Percentiles rank a stretch among this genome's conserved stretches.
Evolutionary conservation across 1,140 invertebrate genomes (phyloP).

Genomic region (Frieseomelitta varia): DNA sequence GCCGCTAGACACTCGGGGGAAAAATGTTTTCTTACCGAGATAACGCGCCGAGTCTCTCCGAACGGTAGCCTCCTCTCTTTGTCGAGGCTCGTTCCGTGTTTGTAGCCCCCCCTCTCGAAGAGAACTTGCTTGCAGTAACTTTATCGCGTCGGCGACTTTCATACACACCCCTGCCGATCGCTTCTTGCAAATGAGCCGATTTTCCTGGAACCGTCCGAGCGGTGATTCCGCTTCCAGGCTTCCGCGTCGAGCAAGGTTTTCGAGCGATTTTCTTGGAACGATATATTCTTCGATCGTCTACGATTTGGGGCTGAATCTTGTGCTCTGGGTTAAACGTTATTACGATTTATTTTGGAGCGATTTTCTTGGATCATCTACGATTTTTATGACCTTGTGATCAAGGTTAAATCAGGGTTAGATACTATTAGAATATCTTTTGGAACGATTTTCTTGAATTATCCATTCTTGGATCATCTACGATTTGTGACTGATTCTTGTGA

Average conservation of each 20-base stretch:
- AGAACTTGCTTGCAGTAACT: background rate
- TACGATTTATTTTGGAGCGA: no score
- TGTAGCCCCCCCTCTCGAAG: no score
- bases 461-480: no score
- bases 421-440: no score
- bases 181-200: background rate
- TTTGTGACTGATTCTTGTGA: no score
- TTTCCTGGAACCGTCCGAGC: background rate
- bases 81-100: background rate
- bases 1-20: background rate
- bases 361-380: no score
- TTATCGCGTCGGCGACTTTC: background rate
- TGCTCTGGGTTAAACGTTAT: no score
- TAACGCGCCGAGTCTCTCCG: background rate
- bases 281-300: background rate
- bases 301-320: background rate
- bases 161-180: background rate
- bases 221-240: background rate
- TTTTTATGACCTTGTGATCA: no score
- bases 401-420: no score
- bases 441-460: no score
- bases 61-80: background rate
- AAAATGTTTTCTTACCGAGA: slow-evolving; percentile 19
- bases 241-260: background rate
- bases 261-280: no score